Base-by-base conservation (phyloP, 2,888 invertebrate species). In the Ectemnius continuus region DNA sequence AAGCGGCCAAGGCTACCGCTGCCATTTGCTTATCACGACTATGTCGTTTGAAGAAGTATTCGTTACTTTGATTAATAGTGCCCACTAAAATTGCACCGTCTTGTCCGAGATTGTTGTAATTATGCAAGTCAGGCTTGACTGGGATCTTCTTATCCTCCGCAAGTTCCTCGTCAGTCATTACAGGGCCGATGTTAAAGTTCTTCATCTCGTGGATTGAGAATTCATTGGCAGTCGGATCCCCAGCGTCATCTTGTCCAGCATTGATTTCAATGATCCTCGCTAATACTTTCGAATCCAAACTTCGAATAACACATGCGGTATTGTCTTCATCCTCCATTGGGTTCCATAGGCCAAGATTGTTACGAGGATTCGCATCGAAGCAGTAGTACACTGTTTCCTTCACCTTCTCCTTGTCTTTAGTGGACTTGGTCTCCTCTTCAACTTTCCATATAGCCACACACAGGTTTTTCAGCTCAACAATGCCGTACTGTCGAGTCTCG, bases 1-100 rank as follows among this genome's bases (percentile, higher is more conserved):
- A 90, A 0, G 93, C 92, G 0, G 93, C 92, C 0, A 94, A 86
- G 0, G 94, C 93, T 1, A 92, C 92, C 4, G 93, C 92, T 0
- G 94, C 91, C 0, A 93, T 93, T 70, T 94, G 93, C 0, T 85
- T 90, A 65, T 87, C 82, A 4, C 86, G 82, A 0, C 86, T 89
- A 13, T 79, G 81, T 1, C 75, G 79, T 28, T 85, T 92, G 86
- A 94, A 94, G 73, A 92, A 92, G 61, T 75, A 76, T 70, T 91
- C 88, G 70, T 94, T 84, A 1, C 46, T 78, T 56, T 90, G 90
- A 67, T 84, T 85, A 61, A 87, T 85, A 61, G 80, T 86, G 1
- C 87, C 90, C 2, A 80, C 72, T n/a, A 90, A 68, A n/a, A 81
- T 73, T 2, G 92, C 92, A 0, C 89, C 87, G 36, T 85, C 87